These are phyloP conservation scores for Oceanites oceanicus DNA, from an alignment of 2,113 vertebrate species.

Conservation along the genomic window DNA sequence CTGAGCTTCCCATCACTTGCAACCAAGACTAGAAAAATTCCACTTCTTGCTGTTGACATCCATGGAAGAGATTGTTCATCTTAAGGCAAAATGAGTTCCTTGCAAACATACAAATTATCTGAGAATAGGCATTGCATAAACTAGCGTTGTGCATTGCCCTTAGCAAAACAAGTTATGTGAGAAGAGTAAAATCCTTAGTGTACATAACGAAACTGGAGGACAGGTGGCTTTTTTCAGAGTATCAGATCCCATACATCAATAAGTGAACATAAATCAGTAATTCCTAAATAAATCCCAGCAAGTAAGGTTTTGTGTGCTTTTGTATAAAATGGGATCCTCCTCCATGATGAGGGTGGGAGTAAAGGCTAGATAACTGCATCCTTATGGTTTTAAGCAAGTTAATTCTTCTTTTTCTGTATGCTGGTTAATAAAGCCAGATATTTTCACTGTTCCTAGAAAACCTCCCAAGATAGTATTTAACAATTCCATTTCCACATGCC, in stretches of 20 bases:
- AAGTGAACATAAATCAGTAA: neutral
- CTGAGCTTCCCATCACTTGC: neutral
- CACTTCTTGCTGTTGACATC: neutral
- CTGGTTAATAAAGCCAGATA: neutral
- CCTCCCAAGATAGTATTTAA: neutral
- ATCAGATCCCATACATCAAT: neutral
- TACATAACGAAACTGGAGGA: neutral
- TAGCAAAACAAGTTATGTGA: rapidly evolving
- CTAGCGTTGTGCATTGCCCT: no score
- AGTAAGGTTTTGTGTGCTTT: neutral
- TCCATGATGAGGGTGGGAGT: neutral
- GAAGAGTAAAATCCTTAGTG: neutral
- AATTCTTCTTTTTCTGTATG: neutral
- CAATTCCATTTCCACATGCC: neutral
- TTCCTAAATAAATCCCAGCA: neutral
- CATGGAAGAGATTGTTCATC: neutral
- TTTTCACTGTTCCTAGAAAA: neutral
- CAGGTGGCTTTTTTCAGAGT: neutral
- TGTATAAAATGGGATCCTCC: neutral
- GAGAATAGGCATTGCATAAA: neutral
- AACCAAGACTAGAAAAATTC: neutral
- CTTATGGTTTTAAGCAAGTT: neutral
- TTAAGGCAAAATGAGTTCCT: neutral
- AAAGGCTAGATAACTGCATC: neutral
- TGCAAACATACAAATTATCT: neutral